phyloP scores from a whole-genome alignment of 2,888 invertebrate species.

The Strigamia maritima region DNA sequence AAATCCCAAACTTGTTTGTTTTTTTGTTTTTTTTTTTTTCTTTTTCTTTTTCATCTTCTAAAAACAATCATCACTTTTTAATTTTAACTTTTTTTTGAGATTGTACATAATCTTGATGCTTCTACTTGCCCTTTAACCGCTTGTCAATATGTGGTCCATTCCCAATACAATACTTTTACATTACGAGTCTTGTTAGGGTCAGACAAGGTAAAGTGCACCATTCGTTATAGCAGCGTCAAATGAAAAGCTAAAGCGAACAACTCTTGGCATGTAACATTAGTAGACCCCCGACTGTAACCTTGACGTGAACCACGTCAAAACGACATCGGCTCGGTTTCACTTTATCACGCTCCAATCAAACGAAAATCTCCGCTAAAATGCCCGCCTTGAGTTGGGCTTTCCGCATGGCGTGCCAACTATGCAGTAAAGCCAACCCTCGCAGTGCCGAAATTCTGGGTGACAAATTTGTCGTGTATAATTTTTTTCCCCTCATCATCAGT shows the following conservation, averaged over 20 bases:
- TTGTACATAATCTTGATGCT: not conserved
- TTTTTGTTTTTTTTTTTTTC: not conserved
- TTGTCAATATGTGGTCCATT: constrained; percentile 16
- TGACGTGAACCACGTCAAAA: constrained; percentile 22
- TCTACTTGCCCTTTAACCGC: not conserved
- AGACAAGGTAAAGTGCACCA: constrained; percentile 24
- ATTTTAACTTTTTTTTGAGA: not conserved
- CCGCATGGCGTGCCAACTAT: constrained; percentile 27
- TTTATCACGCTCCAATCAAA: constrained; percentile 29
- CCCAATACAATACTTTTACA: constrained; percentile 21
- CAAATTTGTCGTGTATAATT: constrained; percentile 12
- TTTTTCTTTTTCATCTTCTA: too few relatives aligned
- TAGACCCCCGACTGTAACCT: constrained; percentile 25
- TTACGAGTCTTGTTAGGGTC: constrained; percentile 21
- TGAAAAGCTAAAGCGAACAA: constrained; percentile 29
- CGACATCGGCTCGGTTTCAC: constrained; percentile 24
- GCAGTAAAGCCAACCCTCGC: constrained; percentile 18
- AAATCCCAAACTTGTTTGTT: not conserved
- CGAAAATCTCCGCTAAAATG: constrained; percentile 27
- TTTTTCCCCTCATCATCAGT: not conserved
- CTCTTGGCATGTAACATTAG: constrained; percentile 27
- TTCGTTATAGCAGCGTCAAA: constrained; percentile 3
- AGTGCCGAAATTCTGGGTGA: not conserved
- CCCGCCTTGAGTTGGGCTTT: constrained; percentile 21
- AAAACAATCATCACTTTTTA: not conserved